Conservation (phyloP, 2,888 invertebrate species). For the Ectobius pallidus region DNA sequence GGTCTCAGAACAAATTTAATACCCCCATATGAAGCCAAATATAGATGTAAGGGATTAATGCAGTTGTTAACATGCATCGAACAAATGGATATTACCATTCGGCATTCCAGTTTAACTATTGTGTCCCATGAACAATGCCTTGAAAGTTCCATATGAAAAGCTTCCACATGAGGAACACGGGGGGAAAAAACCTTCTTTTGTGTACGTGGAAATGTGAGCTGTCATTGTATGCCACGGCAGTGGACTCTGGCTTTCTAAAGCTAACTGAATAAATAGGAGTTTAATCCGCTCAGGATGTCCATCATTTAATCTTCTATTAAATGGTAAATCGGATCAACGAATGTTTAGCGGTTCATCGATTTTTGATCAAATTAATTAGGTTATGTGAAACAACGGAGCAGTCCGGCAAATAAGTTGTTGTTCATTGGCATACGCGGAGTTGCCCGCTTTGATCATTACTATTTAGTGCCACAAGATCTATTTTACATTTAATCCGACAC, state of each 20-base stretch:
- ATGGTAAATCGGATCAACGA: constrained; percentile 2
- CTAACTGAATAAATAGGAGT: constrained; percentile 3
- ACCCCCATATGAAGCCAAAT: too few relatives aligned
- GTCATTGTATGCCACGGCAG: neutral
- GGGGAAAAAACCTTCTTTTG: neutral
- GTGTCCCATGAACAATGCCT: neutral
- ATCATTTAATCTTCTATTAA: constrained; percentile 15
- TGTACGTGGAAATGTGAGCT: neutral
- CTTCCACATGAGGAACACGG: neutral
- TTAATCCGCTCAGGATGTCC: constrained; percentile 1
- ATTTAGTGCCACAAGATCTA: neutral
- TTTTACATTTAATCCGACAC: neutral
- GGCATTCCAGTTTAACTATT: too few relatives aligned
- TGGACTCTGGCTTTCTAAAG: too few relatives aligned
- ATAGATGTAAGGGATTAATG: neutral
- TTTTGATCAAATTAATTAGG: constrained; percentile 4
- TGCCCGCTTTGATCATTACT: neutral
- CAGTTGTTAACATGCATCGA: neutral
- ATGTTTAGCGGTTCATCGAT: constrained; percentile 15
- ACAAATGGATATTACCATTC: neutral
- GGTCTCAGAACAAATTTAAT: too few relatives aligned
- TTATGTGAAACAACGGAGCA: constrained; percentile 3
- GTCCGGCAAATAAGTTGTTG: neutral
- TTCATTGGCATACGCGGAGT: neutral
- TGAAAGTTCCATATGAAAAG: neutral